Percentiles rank a stretch among this genome's conserved stretches.
Evolutionary conservation across 2,797 vertebrate genomes (phyloP).

Genomic region (Chaunax sp.): DNA sequence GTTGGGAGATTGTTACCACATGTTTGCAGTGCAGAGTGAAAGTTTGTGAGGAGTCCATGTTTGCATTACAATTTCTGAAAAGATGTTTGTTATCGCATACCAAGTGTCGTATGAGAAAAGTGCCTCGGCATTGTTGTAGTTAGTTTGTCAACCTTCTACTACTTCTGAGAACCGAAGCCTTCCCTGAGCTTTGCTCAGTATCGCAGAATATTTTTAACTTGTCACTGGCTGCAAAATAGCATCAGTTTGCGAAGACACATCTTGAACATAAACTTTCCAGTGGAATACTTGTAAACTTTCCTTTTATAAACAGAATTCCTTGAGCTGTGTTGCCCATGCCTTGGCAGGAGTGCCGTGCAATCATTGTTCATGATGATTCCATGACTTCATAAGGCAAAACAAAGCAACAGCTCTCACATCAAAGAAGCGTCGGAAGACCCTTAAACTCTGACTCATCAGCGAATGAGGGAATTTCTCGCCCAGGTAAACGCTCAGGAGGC

Average conservation of each 20-base stretch:
- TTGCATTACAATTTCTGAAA: conserved; percentile 27
- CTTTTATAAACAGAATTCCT: conserved; percentile 75
- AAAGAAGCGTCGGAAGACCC: conserved; percentile 56
- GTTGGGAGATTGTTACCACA: conserved; percentile 73
- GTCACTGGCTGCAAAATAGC: conserved; percentile 52
- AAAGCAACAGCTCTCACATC: conserved; percentile 64
- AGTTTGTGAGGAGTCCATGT: conserved; percentile 24
- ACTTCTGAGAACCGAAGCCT: neutral
- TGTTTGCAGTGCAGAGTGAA: conserved; percentile 49
- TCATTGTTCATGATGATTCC: conserved; percentile 62
- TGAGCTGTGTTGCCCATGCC: conserved; percentile 39
- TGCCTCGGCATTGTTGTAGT: conserved; percentile 35
- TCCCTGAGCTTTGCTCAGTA: conserved; percentile 33
- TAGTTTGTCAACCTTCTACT: conserved; percentile 44
- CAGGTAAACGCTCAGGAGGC: conserved; percentile 59
- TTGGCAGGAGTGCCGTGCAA: conserved; percentile 50
- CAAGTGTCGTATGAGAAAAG: conserved; percentile 17
- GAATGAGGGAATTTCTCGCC: conserved; percentile 52
- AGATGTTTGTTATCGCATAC: conserved; percentile 44
- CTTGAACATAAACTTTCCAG: conserved; percentile 65
- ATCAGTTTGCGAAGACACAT: conserved; percentile 60
- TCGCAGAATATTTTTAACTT: conserved; percentile 54
- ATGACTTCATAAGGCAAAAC: conserved; percentile 72
- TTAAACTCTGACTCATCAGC: conserved; percentile 68
- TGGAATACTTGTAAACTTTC: conserved; percentile 70